Conservation (phyloP, 2,113 vertebrate genomes). For the Calidris pugnax region DNA sequence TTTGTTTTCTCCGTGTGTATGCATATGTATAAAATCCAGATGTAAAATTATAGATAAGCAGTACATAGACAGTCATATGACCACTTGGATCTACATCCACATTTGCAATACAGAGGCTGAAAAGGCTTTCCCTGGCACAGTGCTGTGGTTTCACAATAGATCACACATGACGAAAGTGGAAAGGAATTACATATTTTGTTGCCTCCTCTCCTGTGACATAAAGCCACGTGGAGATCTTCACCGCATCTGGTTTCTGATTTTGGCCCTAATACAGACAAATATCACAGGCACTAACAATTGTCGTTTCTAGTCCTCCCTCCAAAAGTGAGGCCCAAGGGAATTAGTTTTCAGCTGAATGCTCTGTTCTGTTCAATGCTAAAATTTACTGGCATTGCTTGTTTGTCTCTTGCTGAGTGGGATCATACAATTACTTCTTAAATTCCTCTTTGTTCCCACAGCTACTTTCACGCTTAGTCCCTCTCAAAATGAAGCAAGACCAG, state of each 20-base stretch:
- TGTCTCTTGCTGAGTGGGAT: neutral
- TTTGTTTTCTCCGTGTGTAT: neutral
- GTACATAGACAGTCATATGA: neutral
- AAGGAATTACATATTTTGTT: slow-evolving; percentile 23
- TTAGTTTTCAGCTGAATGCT: neutral
- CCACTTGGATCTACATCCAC: neutral
- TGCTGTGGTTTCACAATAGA: slow-evolving; percentile 11
- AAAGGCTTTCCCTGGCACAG: neutral
- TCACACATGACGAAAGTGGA: neutral
- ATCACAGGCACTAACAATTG: neutral
- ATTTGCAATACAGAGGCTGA: neutral
- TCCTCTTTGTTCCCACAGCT: neutral
- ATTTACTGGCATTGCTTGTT: neutral
- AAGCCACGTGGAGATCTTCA: neutral
- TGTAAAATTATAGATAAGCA: neutral
- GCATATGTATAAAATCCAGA: neutral
- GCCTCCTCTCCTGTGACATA: neutral
- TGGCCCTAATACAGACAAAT: neutral
- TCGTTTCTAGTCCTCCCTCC: neutral
- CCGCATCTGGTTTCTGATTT: slow-evolving; percentile 37
- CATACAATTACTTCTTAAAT: neutral
- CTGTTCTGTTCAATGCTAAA: neutral
- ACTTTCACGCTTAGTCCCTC: neutral
- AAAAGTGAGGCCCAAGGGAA: neutral
- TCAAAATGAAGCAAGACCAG: neutral